Evolutionary conservation across 2,888 invertebrate genomes (phyloP).

Genomic region (Alitta virens): DNA sequence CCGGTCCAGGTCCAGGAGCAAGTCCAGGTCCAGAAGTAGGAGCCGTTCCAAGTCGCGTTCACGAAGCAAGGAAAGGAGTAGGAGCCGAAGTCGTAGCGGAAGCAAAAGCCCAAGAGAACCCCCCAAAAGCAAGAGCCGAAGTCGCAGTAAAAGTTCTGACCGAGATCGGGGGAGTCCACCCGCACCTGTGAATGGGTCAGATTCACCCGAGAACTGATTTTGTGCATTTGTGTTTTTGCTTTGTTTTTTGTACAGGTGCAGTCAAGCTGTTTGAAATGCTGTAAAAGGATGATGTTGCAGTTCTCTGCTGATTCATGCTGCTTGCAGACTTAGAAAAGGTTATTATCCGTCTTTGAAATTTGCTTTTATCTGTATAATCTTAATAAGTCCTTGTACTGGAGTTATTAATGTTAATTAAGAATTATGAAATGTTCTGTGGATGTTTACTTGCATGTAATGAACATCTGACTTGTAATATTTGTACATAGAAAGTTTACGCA

Average conservation of each 20-base stretch:
- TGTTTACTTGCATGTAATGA: too few relatives aligned
- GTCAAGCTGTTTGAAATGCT: conserved; percentile 4
- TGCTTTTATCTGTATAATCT: conserved; percentile 3
- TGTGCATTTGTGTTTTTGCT: too few relatives aligned
- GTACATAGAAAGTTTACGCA: too few relatives aligned
- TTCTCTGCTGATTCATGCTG: neutral
- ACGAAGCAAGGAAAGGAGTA: neutral
- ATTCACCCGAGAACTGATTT: neutral
- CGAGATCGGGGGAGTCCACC: too few relatives aligned
- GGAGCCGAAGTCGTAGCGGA: conserved; percentile 2
- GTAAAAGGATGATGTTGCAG: conserved; percentile 2
- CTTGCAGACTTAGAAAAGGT: conserved; percentile 5
- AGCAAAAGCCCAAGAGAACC: neutral
- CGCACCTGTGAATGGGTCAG: neutral
- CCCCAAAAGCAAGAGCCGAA: conserved; percentile 4
- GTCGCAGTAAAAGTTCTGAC: neutral
- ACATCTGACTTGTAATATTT: too few relatives aligned
- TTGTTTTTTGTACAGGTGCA: neutral
- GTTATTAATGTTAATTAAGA: too few relatives aligned
- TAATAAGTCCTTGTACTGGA: neutral
- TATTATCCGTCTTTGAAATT: conserved; percentile 8
- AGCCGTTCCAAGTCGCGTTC: conserved; percentile 20
- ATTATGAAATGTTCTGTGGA: too few relatives aligned
- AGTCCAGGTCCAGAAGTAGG: conserved; percentile 32
- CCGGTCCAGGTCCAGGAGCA: conserved; percentile 34